Percentiles rank a stretch among this genome's conserved stretches.
These are phyloP conservation scores for Brotula barbata DNA, from an alignment of 2,797 vertebrate genomes.

Conservation along the genomic window DNA sequence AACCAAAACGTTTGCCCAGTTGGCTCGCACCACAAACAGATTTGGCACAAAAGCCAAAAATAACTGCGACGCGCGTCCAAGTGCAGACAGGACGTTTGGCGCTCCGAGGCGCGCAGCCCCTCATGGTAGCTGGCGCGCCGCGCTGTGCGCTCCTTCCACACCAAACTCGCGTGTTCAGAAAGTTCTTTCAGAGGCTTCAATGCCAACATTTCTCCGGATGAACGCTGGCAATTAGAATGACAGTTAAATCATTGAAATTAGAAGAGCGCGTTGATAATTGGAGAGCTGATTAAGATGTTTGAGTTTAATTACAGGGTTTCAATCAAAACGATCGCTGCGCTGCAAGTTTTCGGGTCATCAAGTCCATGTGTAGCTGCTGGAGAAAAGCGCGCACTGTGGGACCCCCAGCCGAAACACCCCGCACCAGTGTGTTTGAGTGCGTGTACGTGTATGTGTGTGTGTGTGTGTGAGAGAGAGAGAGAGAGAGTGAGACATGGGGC, in stretches of 20 bases:
- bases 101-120: slow-evolving; percentile 29
- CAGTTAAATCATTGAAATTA: background rate
- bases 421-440: slow-evolving; percentile 8
- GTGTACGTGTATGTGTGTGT: too few species aligned
- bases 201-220: background rate
- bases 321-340: slow-evolving; percentile 19
- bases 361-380: slow-evolving; percentile 14
- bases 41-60: slow-evolving; percentile 71
- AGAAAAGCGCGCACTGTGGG: slow-evolving; percentile 43
- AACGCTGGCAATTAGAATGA: background rate
- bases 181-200: slow-evolving; percentile 20
- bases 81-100: slow-evolving; percentile 33
- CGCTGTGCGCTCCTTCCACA: slow-evolving; percentile 5
- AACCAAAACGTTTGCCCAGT: slow-evolving; percentile 63
- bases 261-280: background rate
- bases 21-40: slow-evolving; percentile 59
- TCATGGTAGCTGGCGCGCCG: slow-evolving; percentile 20
- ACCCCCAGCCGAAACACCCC: slow-evolving; percentile 37
- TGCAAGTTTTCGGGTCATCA: slow-evolving; percentile 12
- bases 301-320: slow-evolving; percentile 10
- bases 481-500: slow-evolving; percentile 11
- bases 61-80: slow-evolving; percentile 54
- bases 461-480: too few species aligned
- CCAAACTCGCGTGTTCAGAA: background rate
- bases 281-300: slow-evolving; percentile 1